Evolutionary conservation across 2,113 vertebrate genomes (phyloP), one percentile per base, ranked within the genome.

Genomic region (Sorex fumeus): DNA sequence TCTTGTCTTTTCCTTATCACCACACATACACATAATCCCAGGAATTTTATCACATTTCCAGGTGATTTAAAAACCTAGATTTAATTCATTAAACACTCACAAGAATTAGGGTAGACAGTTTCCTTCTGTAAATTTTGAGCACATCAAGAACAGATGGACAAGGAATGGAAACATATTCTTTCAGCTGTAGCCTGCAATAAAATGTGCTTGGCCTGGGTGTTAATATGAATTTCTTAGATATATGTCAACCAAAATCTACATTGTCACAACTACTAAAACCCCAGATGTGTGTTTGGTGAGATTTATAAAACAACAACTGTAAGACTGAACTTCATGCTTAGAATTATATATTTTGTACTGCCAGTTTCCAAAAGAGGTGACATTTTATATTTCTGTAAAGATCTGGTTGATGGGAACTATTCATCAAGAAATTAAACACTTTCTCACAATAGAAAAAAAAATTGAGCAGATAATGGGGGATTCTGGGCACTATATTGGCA

Each of bases 91-190:
- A 60, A 23, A 60, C 23, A 60, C 8, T 60, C 18, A 60, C 18
- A 60, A 60, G 57, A 19, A 21, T 10, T 50, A 50, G 47, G 47
- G 10, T 12, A 50, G 47, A 50, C 47, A 50, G 47, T 50, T 50
- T 50, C 47, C 47, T 21, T 60, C 21, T 23, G 23, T 60, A 60
- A 60, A n/a, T n/a, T n/a, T n/a, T n/a, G n/a, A n/a, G n/a, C n/a
- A n/a, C n/a, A n/a, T n/a, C 95, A 97, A 93, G 97, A 97, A 90
- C 96, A 98, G 97, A 98, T 83, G 86, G 94, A 94, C 91, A 97
- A 93, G 95, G 94, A 98, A 97, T 96, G 95, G 84, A 97, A 97
- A 95, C 83, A 81, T 95, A 96, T 96, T 96, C 96, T 97, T 97
- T 97, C 95, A 97, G 93, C 92, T 97, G 87, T 93, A 92, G 93